Percentiles rank a stretch among this genome's conserved stretches.
Conservation (phyloP, 2,888 invertebrate species). For the Aphidoletes aphidimyza region DNA sequence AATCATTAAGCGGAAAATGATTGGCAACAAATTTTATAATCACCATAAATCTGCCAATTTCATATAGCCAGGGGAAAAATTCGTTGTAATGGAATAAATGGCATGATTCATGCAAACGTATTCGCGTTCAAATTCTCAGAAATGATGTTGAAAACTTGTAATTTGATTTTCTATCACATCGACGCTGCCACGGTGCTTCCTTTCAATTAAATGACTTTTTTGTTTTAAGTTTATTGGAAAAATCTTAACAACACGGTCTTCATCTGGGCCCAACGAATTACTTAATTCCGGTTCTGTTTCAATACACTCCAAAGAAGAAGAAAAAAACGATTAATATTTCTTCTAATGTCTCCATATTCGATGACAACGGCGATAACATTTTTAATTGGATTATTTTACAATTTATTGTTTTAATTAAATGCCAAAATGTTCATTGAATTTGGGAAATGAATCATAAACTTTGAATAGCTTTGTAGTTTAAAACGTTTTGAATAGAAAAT, state of each 20-base stretch:
- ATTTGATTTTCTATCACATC: not conserved
- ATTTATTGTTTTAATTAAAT: conserved; percentile 19
- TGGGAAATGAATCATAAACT: not conserved
- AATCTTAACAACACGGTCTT: too few species aligned
- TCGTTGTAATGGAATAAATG: not conserved
- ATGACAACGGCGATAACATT: not conserved
- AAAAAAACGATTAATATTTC: too few species aligned
- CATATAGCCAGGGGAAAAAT: not conserved
- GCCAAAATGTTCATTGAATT: not conserved
- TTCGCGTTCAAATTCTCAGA: not conserved
- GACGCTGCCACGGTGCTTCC: not conserved
- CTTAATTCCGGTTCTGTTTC: not conserved
- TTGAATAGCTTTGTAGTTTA: not conserved
- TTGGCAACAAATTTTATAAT: not conserved
- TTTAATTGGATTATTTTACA: not conserved
- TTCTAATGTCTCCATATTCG: too few species aligned
- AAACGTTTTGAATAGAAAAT: not conserved
- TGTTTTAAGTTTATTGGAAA: not conserved
- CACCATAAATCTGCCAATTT: not conserved
- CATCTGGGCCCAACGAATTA: not conserved
- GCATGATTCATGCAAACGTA: not conserved
- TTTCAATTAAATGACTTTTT: not conserved
- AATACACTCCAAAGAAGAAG: too few species aligned
- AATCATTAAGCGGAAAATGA: not conserved
- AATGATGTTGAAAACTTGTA: not conserved